These are phyloP conservation scores for Antechinus stuartii DNA, from an alignment of 2,113 vertebrate species.

Conservation along the genomic window DNA sequence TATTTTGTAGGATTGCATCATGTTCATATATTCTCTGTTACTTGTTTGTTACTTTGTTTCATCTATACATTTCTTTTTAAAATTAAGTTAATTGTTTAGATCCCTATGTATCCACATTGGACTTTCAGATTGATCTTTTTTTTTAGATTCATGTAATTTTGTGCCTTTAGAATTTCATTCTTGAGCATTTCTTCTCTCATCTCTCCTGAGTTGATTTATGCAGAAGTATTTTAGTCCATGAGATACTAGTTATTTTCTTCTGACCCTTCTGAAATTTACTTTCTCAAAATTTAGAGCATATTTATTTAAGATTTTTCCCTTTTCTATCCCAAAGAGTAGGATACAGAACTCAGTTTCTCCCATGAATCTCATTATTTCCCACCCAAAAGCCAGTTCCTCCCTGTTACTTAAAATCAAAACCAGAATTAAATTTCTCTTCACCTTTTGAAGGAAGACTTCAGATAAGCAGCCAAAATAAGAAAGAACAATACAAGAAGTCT, in stretches of 20 bases:
- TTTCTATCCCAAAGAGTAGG: background rate
- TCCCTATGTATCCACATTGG: background rate
- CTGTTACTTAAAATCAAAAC: background rate
- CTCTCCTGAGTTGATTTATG: background rate
- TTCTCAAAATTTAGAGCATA: background rate
- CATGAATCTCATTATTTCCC: background rate
- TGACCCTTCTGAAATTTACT: background rate
- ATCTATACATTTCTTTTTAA: background rate
- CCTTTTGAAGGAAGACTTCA: background rate
- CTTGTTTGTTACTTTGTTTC: background rate
- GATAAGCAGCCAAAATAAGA: background rate
- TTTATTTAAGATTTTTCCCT: background rate
- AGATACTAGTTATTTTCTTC: background rate
- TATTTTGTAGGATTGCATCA: background rate
- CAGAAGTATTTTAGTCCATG: background rate
- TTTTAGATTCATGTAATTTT: background rate
- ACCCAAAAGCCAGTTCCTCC: background rate
- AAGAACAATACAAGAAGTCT: background rate
- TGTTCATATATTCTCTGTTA: background rate
- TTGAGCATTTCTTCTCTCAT: background rate
- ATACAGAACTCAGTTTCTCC: background rate
- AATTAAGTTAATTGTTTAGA: background rate
- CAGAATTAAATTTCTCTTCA: background rate
- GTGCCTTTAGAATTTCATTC: background rate
- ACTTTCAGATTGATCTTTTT: background rate